Conservation (phyloP, 2,113 vertebrate genomes). For the Cranoglanis bouderius region DNA sequence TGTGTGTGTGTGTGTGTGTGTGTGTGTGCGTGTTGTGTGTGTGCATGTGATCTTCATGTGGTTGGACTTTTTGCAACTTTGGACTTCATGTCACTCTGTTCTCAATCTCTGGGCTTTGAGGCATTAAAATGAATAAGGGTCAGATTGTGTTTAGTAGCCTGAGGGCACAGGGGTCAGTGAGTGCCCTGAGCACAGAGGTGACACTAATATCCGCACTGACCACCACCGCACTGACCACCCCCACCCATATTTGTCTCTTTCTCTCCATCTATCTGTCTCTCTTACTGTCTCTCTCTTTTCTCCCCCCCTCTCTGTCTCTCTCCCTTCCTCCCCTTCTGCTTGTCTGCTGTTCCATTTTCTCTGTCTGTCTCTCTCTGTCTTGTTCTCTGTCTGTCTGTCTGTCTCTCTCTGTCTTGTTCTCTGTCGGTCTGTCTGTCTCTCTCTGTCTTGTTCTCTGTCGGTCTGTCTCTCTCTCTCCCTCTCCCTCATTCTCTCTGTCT, state of each 20-base stretch:
- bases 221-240: background rate
- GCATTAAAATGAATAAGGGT: slow-evolving; percentile 22
- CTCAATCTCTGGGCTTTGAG: slow-evolving; percentile 19
- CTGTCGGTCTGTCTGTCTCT: background rate
- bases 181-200: slow-evolving; percentile 2
- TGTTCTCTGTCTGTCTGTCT: background rate
- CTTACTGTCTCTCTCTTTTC: background rate
- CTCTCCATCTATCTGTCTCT: background rate
- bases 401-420: background rate
- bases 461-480: background rate
- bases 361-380: background rate
- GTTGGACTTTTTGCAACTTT: background rate
- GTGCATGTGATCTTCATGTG: slow-evolving; percentile 1
- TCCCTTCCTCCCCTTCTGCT: background rate
- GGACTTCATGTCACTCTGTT: slow-evolving; percentile 11
- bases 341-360: background rate
- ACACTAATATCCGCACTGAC: slow-evolving; percentile 21
- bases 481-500: background rate
- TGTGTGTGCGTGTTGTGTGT: background rate
- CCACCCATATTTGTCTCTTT: background rate
- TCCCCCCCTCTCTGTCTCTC: background rate
- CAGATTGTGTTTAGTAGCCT: slow-evolving; percentile 1
- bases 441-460: background rate
- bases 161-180: slow-evolving; percentile 11
- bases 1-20: slow-evolving; percentile 17